Conservation (phyloP, 2,888 invertebrate species). For the Monoplex corrugatus region DNA sequence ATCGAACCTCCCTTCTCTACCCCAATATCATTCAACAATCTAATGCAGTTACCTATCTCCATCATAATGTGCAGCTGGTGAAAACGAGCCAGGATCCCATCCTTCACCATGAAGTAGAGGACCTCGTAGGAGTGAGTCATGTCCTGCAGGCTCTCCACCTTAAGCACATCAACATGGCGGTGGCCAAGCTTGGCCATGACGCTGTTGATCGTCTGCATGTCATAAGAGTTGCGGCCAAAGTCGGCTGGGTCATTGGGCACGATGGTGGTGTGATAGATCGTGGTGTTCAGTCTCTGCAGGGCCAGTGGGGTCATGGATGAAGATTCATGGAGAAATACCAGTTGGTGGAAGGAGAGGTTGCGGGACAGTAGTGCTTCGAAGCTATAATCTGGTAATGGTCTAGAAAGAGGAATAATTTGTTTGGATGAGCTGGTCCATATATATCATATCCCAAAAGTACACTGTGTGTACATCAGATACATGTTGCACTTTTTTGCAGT, state of each 20-base stretch:
- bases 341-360: slow-evolving; percentile 71
- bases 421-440: no score
- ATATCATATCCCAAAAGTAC: no score
- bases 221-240: slow-evolving; percentile 76
- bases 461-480: no score
- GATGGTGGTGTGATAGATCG: slow-evolving; percentile 65
- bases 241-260: slow-evolving; percentile 79
- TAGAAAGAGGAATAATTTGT: slow-evolving; percentile 58
- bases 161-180: slow-evolving; percentile 70
- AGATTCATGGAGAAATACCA: slow-evolving; percentile 66
- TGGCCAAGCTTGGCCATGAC: slow-evolving; percentile 67
- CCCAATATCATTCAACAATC: no score
- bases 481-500: no score
- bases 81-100: slow-evolving; percentile 68
- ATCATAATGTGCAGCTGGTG: slow-evolving; percentile 74
- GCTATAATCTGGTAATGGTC: slow-evolving; percentile 68
- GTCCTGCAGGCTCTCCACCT: slow-evolving; percentile 68
- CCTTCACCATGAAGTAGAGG: slow-evolving; percentile 75
- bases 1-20: no score
- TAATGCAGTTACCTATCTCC: slow-evolving; percentile 73
- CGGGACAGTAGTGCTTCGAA: slow-evolving; percentile 71
- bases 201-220: slow-evolving; percentile 76
- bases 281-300: slow-evolving; percentile 64
- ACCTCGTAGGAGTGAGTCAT: slow-evolving; percentile 71
- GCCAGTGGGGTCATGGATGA: slow-evolving; percentile 54